Base-by-base conservation (phyloP, 2,888 invertebrate genomes). In the Tenodera sinensis region DNA sequence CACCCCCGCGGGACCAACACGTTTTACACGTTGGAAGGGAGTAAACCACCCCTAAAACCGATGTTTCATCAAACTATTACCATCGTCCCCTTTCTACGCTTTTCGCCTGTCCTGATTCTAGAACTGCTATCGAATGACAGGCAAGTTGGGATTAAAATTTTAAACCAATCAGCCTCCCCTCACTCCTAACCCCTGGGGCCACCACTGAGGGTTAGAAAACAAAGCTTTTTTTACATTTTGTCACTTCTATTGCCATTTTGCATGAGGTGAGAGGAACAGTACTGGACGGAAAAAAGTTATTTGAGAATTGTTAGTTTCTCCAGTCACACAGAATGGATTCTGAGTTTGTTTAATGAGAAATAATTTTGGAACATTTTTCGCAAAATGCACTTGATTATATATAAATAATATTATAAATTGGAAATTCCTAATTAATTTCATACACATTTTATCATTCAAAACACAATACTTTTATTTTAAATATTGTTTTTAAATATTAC, bases 121-220 rank as follows among this genome's bases (percentile, higher is more conserved):
- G 54, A 71, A 20, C 83, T 28, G n/a, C 81, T 88, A 84, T 82
- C 82, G 84, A 87, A 83, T 87, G 83, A 87, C 83, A 82, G 83
- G 84, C 83, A 83, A 85, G 83, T 83, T 83, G 88, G 47, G 87
- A 89, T 89, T 89, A 89, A 89, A 89, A 87, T 87, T 89, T 84
- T 83, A 34, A 83, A 71, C 83, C 89, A 89, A 89, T 89, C 89
- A 89, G 54, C 25, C 4, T 20, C 20, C 54, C 54, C 54, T 42
- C 54, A 20, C 54, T 71, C 54, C 54, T 71, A 25, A 6, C 54
- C 54, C 54, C 20, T 42, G 25, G 54, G 54, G 54, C 54, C 6
- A 42, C 12, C 42, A 42, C 42, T 42, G 12, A 42, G 54, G 54
- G 54, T 20, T 71, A 25, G 54, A 71, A 71, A 71, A 71, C 54